A percentile compares a stretch with the other conserved stretches of the same genome.
Conservation (phyloP, 2,888 invertebrate genomes). For the Spilarctia lutea region DNA sequence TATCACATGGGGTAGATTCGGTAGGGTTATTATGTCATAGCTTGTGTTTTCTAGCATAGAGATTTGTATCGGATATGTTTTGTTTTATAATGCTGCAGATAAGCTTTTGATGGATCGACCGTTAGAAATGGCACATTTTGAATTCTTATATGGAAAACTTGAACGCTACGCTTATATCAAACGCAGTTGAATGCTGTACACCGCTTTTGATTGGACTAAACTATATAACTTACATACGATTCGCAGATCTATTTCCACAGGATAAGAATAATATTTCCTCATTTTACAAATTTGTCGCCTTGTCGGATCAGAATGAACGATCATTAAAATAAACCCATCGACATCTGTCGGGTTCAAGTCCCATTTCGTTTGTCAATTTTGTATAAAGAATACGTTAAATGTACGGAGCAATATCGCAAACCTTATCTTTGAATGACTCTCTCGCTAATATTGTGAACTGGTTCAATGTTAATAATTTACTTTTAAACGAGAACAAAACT, state of each 20-base stretch:
- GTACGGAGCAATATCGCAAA: not conserved
- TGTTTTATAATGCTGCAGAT: conserved; percentile 44
- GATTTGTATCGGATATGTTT: conserved; percentile 46
- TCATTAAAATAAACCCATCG: not conserved
- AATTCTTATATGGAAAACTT: conserved; percentile 5
- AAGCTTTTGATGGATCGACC: conserved; percentile 45
- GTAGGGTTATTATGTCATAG: conserved; percentile 74
- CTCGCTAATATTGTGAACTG: too few relatives aligned
- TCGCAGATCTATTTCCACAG: not conserved
- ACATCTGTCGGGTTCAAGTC: not conserved
- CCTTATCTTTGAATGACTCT: too few relatives aligned
- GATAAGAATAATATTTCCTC: not conserved
- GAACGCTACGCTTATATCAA: not conserved
- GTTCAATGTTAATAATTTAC: too few relatives aligned
- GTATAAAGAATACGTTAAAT: not conserved
- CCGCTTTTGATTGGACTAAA: not conserved
- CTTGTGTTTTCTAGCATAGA: conserved; percentile 57
- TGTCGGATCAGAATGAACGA: not conserved
- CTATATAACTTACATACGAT: not conserved
- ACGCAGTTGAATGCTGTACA: not conserved
- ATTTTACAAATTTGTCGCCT: not conserved
- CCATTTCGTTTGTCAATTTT: not conserved
- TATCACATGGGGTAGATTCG: conserved; percentile 55
- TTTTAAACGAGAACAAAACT: too few relatives aligned
- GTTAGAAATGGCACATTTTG: conserved; percentile 23